phyloP scores from a whole-genome alignment of 2,888 invertebrate species.

The Pseudolycoriella hygida region DNA sequence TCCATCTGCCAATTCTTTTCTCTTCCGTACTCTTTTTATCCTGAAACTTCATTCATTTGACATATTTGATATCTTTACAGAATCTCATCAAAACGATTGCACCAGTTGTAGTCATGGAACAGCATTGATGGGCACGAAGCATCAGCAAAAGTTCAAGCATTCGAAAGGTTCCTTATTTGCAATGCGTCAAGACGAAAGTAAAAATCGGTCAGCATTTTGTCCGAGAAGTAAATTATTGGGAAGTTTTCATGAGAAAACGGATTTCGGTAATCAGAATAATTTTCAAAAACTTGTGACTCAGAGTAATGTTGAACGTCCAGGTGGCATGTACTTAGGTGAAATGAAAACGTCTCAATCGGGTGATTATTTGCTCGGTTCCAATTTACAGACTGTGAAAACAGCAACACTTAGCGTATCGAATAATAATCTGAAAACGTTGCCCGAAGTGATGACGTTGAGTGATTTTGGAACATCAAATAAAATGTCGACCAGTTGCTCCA shows the following conservation, averaged over 20 bases:
- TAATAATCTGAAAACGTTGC: conserved; percentile 51
- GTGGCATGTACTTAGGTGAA: conserved; percentile 8
- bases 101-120: too few species aligned
- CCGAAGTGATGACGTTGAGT: conserved; percentile 50
- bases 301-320: conserved; percentile 7
- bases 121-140: not conserved
- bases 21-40: too few species aligned
- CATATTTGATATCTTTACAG: too few species aligned
- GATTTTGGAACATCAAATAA: conserved; percentile 37
- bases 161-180: not conserved
- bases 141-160: conserved; percentile 8
- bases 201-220: too few species aligned
- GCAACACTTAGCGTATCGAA: conserved; percentile 43
- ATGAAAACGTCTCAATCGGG: not conserved
- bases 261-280: not conserved
- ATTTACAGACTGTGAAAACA: conserved; percentile 41
- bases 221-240: not conserved
- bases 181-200: not conserved
- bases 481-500: not conserved
- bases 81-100: too few species aligned
- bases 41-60: too few species aligned
- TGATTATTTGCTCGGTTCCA: conserved; percentile 29
- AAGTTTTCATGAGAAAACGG: not conserved
- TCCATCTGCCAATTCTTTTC: too few species aligned
- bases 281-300: conserved; percentile 2